A percentile compares a stretch with the other conserved stretches of the same genome.
phyloP scores from a whole-genome alignment of 92 coral and sea anemone species.

The Porites lobata region DNA sequence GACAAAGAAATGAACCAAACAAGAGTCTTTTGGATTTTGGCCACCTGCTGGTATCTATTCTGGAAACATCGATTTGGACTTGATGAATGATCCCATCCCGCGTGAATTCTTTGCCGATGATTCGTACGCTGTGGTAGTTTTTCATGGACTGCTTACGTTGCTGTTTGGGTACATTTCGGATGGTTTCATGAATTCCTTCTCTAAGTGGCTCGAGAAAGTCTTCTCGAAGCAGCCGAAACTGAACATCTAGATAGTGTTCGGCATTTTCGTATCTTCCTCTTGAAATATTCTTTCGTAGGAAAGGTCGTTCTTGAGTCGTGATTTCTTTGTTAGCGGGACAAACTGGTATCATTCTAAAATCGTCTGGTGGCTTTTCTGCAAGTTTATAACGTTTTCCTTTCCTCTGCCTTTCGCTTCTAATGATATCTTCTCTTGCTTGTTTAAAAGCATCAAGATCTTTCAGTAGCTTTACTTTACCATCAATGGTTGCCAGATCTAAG shows the following conservation, averaged over 20 bases:
- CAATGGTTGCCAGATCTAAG: constrained; percentile 4
- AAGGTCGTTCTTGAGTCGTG: constrained; percentile 61
- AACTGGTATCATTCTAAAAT: constrained; percentile 69
- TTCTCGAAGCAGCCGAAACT: constrained; percentile 82
- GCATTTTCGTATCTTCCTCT: constrained; percentile 73
- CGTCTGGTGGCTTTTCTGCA: constrained; percentile 71
- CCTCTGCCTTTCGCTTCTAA: constrained; percentile 28
- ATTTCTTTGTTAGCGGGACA: constrained; percentile 78
- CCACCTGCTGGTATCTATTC: constrained; percentile 73
- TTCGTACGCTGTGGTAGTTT: constrained; percentile 67
- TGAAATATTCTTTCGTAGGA: constrained; percentile 74
- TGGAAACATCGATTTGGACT: constrained; percentile 68
- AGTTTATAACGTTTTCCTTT: not conserved
- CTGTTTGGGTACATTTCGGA: constrained; percentile 48
- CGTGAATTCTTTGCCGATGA: constrained; percentile 63
- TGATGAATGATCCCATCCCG: constrained; percentile 65
- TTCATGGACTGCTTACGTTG: constrained; percentile 67
- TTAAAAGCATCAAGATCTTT: constrained; percentile 35
- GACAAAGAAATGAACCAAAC: constrained; percentile 83
- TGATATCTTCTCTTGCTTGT: constrained; percentile 55
- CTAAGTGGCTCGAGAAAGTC: constrained; percentile 87
- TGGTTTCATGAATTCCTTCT: constrained; percentile 75
- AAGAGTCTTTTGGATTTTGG: constrained; percentile 77
- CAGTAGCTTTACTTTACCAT: constrained; percentile 20
- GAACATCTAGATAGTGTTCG: constrained; percentile 86